phyloP scores from a whole-genome alignment of 2,797 vertebrate species.

The Sebastes paucispinis region DNA sequence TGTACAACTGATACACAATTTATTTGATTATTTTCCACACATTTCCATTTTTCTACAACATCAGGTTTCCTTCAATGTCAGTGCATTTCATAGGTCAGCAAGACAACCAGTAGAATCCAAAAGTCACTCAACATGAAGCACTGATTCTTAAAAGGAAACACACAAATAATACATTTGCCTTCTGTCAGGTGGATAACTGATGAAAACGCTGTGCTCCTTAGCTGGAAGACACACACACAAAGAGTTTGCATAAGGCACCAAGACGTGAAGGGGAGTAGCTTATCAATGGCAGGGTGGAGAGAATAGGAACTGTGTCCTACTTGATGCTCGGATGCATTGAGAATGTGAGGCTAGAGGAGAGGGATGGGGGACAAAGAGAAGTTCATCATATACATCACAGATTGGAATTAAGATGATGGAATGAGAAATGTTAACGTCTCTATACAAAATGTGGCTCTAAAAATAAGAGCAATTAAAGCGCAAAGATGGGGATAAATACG shows the following conservation, averaged over 20 bases:
- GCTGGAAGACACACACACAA: constrained; percentile 82
- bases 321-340: not conserved
- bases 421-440: not conserved
- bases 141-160: constrained; percentile 15
- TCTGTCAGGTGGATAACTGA: constrained; percentile 51
- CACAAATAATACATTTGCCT: constrained; percentile 19
- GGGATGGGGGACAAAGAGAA: not conserved
- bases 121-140: constrained; percentile 17
- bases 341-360: not conserved
- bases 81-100: constrained; percentile 89
- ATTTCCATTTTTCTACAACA: constrained; percentile 68
- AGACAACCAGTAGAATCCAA: constrained; percentile 79
- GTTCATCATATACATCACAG: not conserved
- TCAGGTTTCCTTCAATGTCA: constrained; percentile 84
- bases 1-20: constrained; percentile 62
- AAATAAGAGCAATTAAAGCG: constrained; percentile 47
- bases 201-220: constrained; percentile 64
- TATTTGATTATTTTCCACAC: constrained; percentile 78
- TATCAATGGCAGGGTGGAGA: constrained; percentile 69
- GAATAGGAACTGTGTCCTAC: not conserved
- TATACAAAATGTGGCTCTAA: constrained; percentile 39
- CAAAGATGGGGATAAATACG: not conserved
- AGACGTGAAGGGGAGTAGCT: constrained; percentile 84
- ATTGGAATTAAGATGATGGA: constrained; percentile 6
- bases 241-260: constrained; percentile 89